These are phyloP conservation scores for Cryptocheilus praepositus DNA, from an alignment of 2,888 invertebrate species.

Conservation along the genomic window DNA sequence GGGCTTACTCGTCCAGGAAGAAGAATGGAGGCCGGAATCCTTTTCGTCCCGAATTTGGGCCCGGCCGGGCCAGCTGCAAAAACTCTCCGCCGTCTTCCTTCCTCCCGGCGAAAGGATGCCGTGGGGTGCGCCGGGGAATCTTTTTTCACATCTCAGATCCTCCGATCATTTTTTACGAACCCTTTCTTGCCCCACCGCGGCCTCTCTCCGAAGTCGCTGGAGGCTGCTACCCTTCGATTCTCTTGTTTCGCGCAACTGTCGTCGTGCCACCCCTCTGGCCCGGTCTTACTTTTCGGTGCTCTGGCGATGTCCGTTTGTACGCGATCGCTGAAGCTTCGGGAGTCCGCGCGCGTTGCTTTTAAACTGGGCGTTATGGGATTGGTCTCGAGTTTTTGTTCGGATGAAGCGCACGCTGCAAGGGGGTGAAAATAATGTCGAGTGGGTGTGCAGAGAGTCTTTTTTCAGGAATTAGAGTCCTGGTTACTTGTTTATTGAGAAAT, in stretches of 20 bases:
- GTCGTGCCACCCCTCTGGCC: constrained; percentile 32
- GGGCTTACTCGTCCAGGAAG: constrained; percentile 71
- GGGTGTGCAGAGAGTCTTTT: no score
- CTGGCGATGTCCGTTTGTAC: constrained; percentile 1
- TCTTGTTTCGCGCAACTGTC: constrained; percentile 68
- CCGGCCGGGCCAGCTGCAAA: constrained; percentile 73
- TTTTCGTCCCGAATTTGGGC: constrained; percentile 60
- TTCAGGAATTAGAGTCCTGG: background rate
- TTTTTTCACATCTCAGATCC: constrained; percentile 69
- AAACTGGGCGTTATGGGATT: no score
- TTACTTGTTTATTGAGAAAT: no score
- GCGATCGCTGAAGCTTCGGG: no score
- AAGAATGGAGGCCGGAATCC: constrained; percentile 71
- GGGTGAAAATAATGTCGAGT: no score
- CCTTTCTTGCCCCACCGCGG: constrained; percentile 65
- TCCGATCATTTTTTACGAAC: constrained; percentile 73
- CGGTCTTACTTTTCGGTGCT: constrained; percentile 28
- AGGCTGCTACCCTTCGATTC: constrained; percentile 19
- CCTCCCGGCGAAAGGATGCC: constrained; percentile 58
- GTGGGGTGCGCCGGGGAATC: constrained; percentile 60
- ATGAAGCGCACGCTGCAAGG: constrained; percentile 30
- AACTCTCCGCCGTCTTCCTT: constrained; percentile 55
- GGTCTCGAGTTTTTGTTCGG: constrained; percentile 5
- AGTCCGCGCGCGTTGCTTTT: no score
- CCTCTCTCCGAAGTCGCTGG: constrained; percentile 47